Base-by-base conservation (phyloP, 2,797 vertebrate species). In the Sebastes kiyomatsui region DNA sequence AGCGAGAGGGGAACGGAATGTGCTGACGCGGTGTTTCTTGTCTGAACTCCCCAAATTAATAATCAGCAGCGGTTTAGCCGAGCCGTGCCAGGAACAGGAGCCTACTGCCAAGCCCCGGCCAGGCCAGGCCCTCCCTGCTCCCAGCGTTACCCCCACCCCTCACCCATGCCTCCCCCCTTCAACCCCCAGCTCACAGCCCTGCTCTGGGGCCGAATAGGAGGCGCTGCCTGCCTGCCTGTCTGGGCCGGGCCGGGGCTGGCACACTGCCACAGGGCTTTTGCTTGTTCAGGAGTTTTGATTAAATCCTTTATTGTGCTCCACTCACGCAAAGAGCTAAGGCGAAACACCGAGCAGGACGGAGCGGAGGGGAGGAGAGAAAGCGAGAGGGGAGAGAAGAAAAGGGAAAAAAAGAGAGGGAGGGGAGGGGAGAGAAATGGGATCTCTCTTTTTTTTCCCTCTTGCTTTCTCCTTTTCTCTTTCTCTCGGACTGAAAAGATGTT, bases 201-300 rank as follows among this genome's bases (percentile, higher is more conserved):
- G 77, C 85, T 83, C 73, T 64, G 80, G 84, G 78, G 86, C 80
- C 82, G 38, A 92, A 92, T 85, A 88, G 92, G 91, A 94, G 91
- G 89, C 69, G 33, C 78, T 65, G 65, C 72, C 81, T 67, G 89
- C 74, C 77, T 52, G 84, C 77, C 81, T 67, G 89, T 76, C 82
- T 82, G 76, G 83, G 84, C 86, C 66, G 71, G 77, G 81, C 85
- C 28, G 33, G 75, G 81, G 73, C 85, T 93, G 95, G 94, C 94
- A 75, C 74, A 33, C 72, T 60, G 94, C 95, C 94, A 95, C 80
- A 20, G 87, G 88, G 90, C 90, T 95, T 95, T 94, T 95, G 94
- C 94, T 95, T 95, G 95, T 95, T 95, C 95, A 95, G 95, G 94
- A 94, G 92, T 95, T 95, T 94, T 95, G 92, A 93, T 95, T 95